A percentile compares a stretch with the other conserved stretches of the same genome.
These are phyloP conservation scores for Miltochrista miniata DNA, from an alignment of 2,888 invertebrate genomes.

Conservation along the genomic window DNA sequence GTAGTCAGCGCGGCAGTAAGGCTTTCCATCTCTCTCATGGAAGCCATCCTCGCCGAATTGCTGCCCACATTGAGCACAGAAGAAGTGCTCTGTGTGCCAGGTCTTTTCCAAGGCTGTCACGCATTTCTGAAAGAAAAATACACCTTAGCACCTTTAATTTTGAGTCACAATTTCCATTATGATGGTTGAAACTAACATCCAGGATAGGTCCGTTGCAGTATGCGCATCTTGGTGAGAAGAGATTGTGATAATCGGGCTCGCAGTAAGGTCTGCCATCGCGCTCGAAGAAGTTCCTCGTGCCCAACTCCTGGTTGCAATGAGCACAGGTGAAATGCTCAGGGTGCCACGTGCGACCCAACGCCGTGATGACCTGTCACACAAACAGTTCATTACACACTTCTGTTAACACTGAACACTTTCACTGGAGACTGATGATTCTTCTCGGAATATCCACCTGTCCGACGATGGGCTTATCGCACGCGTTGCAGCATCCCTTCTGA, in stretches of 20 bases:
- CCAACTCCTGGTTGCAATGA: conserved; percentile 98
- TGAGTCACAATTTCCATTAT: conserved; percentile 1
- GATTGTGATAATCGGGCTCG: conserved; percentile 98
- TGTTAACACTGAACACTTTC: conserved; percentile 23
- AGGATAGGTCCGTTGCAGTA: conserved; percentile 99
- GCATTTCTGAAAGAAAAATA: conserved; percentile 92
- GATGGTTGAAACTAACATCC: conserved; percentile 88
- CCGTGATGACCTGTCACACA: conserved; percentile 91
- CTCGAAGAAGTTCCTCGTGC: conserved; percentile 99
- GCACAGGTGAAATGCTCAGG: conserved; percentile 99
- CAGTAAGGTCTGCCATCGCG: conserved; percentile 98
- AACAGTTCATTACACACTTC: conserved; percentile 42
- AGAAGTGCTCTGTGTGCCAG: conserved; percentile 99
- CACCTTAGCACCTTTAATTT: conserved; percentile 34
- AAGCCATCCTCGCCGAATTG: conserved; percentile 99
- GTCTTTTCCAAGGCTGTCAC: conserved; percentile 98
- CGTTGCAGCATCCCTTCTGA: conserved; percentile 99
- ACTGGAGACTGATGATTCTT: conserved; percentile 10
- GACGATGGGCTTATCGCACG: conserved; percentile 99
- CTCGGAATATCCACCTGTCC: conserved; percentile 88
- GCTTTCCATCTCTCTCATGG: conserved; percentile 97
- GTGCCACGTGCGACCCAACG: conserved; percentile 99
- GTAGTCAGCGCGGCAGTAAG: conserved; percentile 98
- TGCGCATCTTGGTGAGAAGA: conserved; percentile 99
- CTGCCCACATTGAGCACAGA: conserved; percentile 98